Evolutionary conservation across 2,888 invertebrate species (phyloP), one percentile per base, ranked within the genome.

Genomic region (Tetanocera ferruginea): DNA sequence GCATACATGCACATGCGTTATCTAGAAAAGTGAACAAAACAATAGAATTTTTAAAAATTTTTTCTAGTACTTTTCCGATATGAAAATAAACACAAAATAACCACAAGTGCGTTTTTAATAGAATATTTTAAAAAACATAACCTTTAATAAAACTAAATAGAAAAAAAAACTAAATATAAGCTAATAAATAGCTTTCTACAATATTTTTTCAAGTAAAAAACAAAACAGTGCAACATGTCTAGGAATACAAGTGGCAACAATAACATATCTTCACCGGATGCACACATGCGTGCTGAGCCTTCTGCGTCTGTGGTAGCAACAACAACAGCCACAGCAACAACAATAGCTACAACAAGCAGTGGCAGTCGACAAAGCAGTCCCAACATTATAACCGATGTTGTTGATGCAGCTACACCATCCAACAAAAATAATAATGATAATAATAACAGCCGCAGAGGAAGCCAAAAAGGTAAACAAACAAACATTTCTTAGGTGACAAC

Each of bases 281-380:
- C 31, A 52, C 28, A 55, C 31, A 43, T 67, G 67, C 37, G 37
- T 37, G 17, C 60, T 23, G 28, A n/a, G 8, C 11, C 49, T n/a
- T 52, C 43, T 28, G 23, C 31, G 5, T 11, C 70, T 51, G 11
- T 52, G 66, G 71, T 37, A 55, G 5, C 78, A 31, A 57, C 72
- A 49, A 31, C 75, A 57, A 43, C 76, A 75, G n/a, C 78, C 62
- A 64, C 76, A 66, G 43, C 74, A 49, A 11, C 75, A 31, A 23
- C 51, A 31, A 51, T 51, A 49, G 17, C 52, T 5, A 11, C 66
- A 62, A 37, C 62, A 51, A 14, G n/a, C 28, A 60, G 73, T n/a
- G 28, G 28, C 43, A 73, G 25, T 25, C 23, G 23, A 3, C 72
- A 60, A 60, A 49, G 49, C 43, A 43, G 62, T 25, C 25, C 73